Percentiles rank a stretch among this genome's conserved stretches.
These are phyloP conservation scores for Ibidorhyncha struthersii DNA, from an alignment of 2,113 vertebrate genomes.

Conservation along the genomic window DNA sequence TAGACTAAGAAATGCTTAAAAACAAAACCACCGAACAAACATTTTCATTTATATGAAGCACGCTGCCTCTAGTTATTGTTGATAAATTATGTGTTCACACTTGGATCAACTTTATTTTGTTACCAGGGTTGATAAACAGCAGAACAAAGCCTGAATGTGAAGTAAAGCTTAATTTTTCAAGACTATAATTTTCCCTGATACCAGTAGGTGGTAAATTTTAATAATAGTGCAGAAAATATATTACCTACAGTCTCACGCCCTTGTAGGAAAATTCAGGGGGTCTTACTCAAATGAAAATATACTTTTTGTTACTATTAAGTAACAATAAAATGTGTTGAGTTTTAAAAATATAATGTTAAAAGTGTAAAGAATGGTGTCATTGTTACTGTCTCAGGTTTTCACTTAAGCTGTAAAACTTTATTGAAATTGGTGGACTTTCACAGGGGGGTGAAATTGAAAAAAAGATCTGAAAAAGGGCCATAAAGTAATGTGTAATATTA, in stretches of 20 bases:
- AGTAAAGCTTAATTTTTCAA: background rate
- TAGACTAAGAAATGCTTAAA: background rate
- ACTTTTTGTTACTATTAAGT: background rate
- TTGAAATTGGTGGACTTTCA: background rate
- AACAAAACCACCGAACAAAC: background rate
- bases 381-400: background rate
- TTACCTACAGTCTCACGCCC: background rate
- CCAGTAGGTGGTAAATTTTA: background rate
- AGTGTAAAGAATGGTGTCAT: background rate
- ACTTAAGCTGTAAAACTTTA: background rate
- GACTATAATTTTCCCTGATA: background rate
- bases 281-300: background rate
- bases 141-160: background rate
- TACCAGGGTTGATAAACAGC: background rate
- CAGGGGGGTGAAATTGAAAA: accelerated
- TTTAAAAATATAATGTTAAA: background rate
- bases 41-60: background rate
- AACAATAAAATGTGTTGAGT: background rate
- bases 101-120: background rate
- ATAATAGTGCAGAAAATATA: background rate
- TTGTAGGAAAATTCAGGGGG: background rate
- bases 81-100: background rate
- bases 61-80: background rate
- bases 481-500: background rate
- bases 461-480: background rate